Percentiles rank a stretch among this genome's conserved stretches.
These are phyloP conservation scores for Oscheius sp. DNA, from an alignment of 2,888 invertebrate species.

Conservation along the genomic window DNA sequence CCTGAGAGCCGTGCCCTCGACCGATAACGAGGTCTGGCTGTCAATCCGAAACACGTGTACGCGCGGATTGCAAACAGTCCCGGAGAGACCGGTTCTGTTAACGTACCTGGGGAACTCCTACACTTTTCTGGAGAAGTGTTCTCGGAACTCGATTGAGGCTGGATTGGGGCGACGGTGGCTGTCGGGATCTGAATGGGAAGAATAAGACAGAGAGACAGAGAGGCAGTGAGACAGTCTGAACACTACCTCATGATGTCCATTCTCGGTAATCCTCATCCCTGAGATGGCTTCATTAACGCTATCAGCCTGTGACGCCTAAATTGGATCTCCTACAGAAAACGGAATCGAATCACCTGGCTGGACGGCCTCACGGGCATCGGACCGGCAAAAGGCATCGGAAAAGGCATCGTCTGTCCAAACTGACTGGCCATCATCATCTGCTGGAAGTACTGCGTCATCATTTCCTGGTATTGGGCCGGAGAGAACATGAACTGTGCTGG, in stretches of 20 bases:
- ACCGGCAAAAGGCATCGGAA: conserved; percentile 53
- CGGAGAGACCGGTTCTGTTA: neutral
- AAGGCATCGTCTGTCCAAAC: conserved; percentile 48
- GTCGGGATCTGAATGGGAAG: conserved; percentile 32
- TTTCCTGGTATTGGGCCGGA: conserved; percentile 70
- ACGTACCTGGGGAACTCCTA: neutral
- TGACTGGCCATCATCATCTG: conserved; percentile 62
- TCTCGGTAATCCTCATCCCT: conserved; percentile 21
- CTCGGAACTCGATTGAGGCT: conserved; percentile 28
- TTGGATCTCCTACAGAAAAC: neutral
- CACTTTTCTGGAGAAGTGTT: conserved; percentile 25
- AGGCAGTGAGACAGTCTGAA: neutral
- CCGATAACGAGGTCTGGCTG: neutral
- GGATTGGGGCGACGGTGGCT: conserved; percentile 39
- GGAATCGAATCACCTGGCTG: conserved; percentile 41
- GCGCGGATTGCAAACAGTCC: conserved; percentile 5
- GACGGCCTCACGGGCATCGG: conserved; percentile 35
- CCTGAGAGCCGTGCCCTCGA: neutral
- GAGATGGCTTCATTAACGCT: conserved; percentile 31
- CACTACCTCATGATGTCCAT: conserved; percentile 32
- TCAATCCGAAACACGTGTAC: neutral
- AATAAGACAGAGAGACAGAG: neutral
- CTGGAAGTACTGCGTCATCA: conserved; percentile 72
- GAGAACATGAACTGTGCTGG: conserved; percentile 53
- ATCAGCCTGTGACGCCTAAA: conserved; percentile 33